phyloP scores from a whole-genome alignment of 2,797 vertebrate genomes.

The Botia almorhae region DNA sequence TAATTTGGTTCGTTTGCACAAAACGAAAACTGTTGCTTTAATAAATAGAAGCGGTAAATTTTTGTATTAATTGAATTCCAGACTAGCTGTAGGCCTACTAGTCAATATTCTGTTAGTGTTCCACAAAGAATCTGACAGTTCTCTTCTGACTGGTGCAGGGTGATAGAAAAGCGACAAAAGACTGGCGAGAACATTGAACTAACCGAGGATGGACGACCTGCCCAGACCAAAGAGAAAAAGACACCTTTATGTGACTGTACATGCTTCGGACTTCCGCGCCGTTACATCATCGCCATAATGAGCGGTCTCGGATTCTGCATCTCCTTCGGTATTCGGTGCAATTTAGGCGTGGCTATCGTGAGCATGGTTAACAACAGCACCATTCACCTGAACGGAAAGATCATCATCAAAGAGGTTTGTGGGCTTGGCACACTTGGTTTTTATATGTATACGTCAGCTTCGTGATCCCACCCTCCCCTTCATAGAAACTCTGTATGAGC shows the following conservation, averaged over 20 bases:
- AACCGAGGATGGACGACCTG: slow-evolving; percentile 93
- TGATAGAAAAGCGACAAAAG: slow-evolving; percentile 90
- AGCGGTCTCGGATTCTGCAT: slow-evolving; percentile 99
- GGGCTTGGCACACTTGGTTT: slow-evolving; percentile 30
- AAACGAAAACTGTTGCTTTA: neutral
- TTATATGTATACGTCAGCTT: slow-evolving; percentile 33
- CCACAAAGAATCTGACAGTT: neutral
- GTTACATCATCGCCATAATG: slow-evolving; percentile 98
- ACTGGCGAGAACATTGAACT: slow-evolving; percentile 91
- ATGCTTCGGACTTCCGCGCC: slow-evolving; percentile 93
- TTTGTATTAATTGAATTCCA: neutral
- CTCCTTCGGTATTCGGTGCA: slow-evolving; percentile 98
- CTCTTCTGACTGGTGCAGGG: slow-evolving; percentile 72
- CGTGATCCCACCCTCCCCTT: slow-evolving; percentile 13
- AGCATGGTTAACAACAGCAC: slow-evolving; percentile 99
- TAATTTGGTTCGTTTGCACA: neutral
- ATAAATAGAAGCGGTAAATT: neutral
- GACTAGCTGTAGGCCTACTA: neutral
- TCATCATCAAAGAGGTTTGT: slow-evolving; percentile 95
- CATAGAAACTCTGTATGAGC: neutral
- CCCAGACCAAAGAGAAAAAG: slow-evolving; percentile 85
- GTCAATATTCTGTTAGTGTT: neutral
- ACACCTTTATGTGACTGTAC: slow-evolving; percentile 90
- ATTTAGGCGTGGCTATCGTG: slow-evolving; percentile 98
- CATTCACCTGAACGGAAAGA: slow-evolving; percentile 90